These are phyloP conservation scores for Chlorocebus sabaeus DNA, from an alignment of 2,113 vertebrate genomes.

Conservation along the genomic window DNA sequence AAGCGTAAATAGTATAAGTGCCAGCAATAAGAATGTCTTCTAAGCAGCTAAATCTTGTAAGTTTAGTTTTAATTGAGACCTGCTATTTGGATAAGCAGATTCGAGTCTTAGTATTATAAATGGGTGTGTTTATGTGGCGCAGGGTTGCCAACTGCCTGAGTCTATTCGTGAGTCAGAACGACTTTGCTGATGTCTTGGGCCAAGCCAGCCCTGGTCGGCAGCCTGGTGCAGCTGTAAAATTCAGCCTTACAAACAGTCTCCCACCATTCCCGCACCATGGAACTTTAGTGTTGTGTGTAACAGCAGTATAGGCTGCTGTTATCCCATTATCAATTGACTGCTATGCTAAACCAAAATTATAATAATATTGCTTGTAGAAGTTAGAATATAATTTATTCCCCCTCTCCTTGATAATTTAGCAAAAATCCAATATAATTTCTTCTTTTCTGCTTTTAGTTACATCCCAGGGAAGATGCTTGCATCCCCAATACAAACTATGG, in stretches of 20 bases:
- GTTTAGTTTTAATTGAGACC: not conserved
- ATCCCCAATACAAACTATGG: slow-evolving; percentile 96
- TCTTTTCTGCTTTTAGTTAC: slow-evolving; percentile 86
- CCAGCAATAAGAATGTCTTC: not conserved
- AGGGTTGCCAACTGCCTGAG: not conserved
- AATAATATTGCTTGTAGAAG: not conserved
- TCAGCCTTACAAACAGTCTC: not conserved
- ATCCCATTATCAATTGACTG: accelerated
- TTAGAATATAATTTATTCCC: not conserved
- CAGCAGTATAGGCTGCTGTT: not conserved
- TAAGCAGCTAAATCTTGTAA: not conserved
- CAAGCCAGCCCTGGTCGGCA: not conserved
- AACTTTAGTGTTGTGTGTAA: not conserved
- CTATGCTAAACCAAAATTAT: not conserved
- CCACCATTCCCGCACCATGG: not conserved
- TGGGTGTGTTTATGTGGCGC: accelerated
- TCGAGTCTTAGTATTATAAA: not conserved
- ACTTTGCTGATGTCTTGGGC: not conserved
- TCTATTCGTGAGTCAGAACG: not conserved
- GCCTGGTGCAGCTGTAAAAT: not conserved
- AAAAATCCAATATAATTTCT: slow-evolving; percentile 27
- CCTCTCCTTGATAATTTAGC: not conserved
- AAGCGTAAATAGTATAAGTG: not conserved
- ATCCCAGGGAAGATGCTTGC: slow-evolving; percentile 95
- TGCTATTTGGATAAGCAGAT: not conserved